Percentiles rank a stretch among this genome's conserved stretches.
phyloP scores from a whole-genome alignment of 2,113 vertebrate genomes.

The Gnathonemus longibarbis region DNA sequence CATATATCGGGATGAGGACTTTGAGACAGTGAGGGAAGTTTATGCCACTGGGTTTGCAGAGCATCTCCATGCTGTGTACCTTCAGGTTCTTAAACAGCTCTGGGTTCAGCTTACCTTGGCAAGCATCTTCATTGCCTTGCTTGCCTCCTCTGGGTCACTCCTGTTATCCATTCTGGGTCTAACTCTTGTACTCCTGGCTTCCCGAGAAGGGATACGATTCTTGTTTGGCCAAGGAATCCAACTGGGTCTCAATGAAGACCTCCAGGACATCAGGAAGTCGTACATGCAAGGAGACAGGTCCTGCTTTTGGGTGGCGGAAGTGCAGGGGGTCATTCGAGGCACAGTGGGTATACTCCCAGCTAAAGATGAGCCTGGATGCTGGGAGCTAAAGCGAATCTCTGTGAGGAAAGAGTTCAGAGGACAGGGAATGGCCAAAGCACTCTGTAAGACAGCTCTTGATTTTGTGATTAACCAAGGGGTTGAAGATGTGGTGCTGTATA shows the following conservation, averaged over 20 bases:
- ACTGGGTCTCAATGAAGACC: slow-evolving; percentile 47
- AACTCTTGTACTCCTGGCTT: slow-evolving; percentile 37
- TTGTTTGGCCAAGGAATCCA: slow-evolving; percentile 44
- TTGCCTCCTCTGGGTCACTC: slow-evolving; percentile 39
- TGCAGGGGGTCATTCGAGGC: slow-evolving; percentile 39
- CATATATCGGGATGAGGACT: slow-evolving; percentile 15
- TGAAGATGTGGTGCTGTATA: slow-evolving; percentile 48
- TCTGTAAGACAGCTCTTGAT: slow-evolving; percentile 27
- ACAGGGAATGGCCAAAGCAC: slow-evolving; percentile 44
- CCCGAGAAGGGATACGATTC: slow-evolving; percentile 35
- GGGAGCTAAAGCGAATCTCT: slow-evolving; percentile 47
- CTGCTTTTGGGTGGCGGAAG: slow-evolving; percentile 55
- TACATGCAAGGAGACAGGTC: slow-evolving; percentile 35
- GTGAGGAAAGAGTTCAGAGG: slow-evolving; percentile 43
- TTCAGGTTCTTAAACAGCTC: slow-evolving; percentile 45
- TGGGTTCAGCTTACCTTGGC: slow-evolving; percentile 42
- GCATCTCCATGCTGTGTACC: slow-evolving; percentile 38
- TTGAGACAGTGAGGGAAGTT: slow-evolving; percentile 38
- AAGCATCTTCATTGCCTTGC: slow-evolving; percentile 33
- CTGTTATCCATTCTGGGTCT: slow-evolving; percentile 38
- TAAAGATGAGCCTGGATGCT: slow-evolving; percentile 13
- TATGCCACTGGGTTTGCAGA: slow-evolving; percentile 49
- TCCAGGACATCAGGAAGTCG: slow-evolving; percentile 43
- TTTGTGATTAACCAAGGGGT: slow-evolving; percentile 39
- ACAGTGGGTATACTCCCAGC: slow-evolving; percentile 43